phyloP scores from a whole-genome alignment of 2,113 vertebrate genomes.

The Nicator chloris region DNA sequence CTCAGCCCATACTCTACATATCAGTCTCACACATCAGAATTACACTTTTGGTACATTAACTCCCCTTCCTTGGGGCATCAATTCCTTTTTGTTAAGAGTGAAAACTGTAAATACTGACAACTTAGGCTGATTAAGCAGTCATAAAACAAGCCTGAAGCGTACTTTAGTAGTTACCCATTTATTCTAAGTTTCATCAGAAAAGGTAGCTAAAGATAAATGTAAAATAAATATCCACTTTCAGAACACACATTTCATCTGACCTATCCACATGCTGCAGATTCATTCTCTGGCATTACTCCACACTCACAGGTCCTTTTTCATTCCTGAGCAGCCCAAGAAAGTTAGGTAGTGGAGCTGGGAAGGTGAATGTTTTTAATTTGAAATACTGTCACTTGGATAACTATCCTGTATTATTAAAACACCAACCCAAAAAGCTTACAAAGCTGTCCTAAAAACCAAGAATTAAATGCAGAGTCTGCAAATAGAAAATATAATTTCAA shows the following conservation, averaged over 20 bases:
- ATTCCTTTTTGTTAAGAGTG: not conserved
- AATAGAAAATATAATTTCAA: not conserved
- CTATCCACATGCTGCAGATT: not conserved
- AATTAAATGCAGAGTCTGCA: not conserved
- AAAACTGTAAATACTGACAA: not conserved
- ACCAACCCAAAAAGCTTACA: not conserved
- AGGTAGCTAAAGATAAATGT: not conserved
- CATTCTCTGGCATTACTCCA: not conserved
- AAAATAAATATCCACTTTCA: not conserved
- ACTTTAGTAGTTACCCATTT: not conserved
- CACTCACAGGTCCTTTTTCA: not conserved
- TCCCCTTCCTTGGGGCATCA: not conserved
- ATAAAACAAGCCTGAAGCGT: not conserved
- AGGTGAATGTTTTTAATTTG: not conserved
- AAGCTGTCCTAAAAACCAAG: not conserved
- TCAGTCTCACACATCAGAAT: not conserved
- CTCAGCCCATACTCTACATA: not conserved
- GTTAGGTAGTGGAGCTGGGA: not conserved
- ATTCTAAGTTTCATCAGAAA: not conserved
- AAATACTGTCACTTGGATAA: not conserved
- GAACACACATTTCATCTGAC: not conserved
- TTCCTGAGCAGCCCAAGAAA: not conserved
- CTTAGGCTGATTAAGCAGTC: not conserved
- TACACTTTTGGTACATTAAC: not conserved
- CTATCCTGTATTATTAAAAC: not conserved